Evolutionary conservation across 2,113 vertebrate species (phyloP).

Genomic region (Anarrhichthys ocellatus): DNA sequence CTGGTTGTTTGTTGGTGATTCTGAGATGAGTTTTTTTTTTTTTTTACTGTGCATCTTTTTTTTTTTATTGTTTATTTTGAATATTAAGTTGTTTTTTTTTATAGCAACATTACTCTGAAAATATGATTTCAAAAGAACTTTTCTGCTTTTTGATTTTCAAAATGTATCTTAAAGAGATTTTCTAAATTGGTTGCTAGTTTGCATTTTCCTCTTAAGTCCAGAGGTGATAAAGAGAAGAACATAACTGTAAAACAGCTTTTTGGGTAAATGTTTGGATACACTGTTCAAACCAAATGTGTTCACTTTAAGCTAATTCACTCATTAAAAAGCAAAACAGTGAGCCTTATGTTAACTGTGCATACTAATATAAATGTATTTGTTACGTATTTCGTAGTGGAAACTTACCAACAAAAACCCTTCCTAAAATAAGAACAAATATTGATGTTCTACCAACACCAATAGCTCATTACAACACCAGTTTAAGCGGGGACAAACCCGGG

Average conservation of each 20-base stretch:
- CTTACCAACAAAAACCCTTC: background rate
- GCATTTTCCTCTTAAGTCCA: background rate
- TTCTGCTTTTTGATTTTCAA: background rate
- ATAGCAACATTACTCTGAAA: background rate
- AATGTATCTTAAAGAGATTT: background rate
- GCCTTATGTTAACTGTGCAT: background rate
- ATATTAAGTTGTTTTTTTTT: background rate
- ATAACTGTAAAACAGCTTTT: background rate
- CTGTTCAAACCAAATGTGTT: background rate
- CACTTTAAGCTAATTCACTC: background rate
- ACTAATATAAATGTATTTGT: background rate
- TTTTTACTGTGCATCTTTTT: background rate
- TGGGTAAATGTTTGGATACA: too few relatives aligned
- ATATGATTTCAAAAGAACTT: background rate
- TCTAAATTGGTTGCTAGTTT: background rate
- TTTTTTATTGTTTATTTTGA: background rate
- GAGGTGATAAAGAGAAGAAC: too few relatives aligned
- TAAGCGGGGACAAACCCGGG: background rate
- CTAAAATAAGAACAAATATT: background rate
- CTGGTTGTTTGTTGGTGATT: background rate
- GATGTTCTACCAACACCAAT: background rate
- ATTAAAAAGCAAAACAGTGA: background rate
- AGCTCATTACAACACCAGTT: background rate
- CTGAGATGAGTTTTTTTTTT: background rate
- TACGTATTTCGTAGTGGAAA: background rate